phyloP scores from a whole-genome alignment of 1,140 invertebrate genomes.

The Lasioglossum baleicum region DNA sequence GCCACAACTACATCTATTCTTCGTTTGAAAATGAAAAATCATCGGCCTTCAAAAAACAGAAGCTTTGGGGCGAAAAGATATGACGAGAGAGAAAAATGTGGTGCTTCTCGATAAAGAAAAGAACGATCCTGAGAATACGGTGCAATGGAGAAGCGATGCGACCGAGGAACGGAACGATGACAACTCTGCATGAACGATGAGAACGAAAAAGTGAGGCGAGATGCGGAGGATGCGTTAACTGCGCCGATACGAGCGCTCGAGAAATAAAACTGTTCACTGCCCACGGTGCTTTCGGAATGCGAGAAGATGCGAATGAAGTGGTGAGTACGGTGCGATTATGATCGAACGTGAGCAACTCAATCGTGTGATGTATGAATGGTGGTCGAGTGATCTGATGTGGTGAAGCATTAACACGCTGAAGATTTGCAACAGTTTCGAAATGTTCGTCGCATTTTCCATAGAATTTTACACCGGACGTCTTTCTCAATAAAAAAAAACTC shows the following conservation, averaged over 20 bases:
- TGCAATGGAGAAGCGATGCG: background rate
- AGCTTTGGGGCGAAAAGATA: background rate
- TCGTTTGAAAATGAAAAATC: conserved; percentile 5
- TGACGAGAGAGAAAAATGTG: background rate
- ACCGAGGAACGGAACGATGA: background rate
- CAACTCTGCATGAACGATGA: background rate
- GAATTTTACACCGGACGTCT: no score
- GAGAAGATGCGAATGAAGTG: background rate
- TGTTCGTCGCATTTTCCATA: no score
- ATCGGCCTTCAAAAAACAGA: conserved; percentile 34
- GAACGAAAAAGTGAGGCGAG: background rate
- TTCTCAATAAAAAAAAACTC: no score
- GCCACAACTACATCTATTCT: conserved; percentile 15
- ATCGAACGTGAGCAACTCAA: background rate
- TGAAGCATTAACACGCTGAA: conserved; percentile 15
- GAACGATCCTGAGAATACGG: no score
- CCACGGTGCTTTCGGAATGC: background rate
- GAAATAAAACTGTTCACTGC: conserved; percentile 6
- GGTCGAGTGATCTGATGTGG: background rate
- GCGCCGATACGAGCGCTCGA: background rate
- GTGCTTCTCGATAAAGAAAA: no score
- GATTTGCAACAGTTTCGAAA: background rate
- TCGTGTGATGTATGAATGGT: background rate
- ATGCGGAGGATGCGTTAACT: background rate
- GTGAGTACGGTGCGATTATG: background rate